A percentile compares a stretch with the other conserved stretches of the same genome.
phyloP scores from a whole-genome alignment of 2,797 vertebrate species.

The Malurus splendens region DNA sequence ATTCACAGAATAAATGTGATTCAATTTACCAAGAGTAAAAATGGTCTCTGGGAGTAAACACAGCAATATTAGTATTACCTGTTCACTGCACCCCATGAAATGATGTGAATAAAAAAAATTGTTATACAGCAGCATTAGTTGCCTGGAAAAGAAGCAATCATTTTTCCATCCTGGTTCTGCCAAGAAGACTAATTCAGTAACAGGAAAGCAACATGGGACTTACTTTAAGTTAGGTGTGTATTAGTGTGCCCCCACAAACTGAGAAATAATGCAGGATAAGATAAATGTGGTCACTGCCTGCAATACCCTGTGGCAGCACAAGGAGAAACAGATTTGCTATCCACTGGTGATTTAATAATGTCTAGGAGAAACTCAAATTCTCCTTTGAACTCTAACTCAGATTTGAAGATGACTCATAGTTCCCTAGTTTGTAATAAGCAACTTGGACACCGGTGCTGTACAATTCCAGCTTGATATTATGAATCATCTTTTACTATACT shows the following conservation, averaged over 20 bases:
- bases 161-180: neutral
- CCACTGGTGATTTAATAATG: neutral
- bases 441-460: neutral
- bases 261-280: neutral
- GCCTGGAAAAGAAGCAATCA: neutral
- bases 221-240: neutral
- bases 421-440: neutral
- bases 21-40: neutral
- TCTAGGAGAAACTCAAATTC: neutral
- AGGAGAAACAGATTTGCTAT: neutral
- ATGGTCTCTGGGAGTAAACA: neutral
- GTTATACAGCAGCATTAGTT: neutral
- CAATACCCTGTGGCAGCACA: rapidly evolving
- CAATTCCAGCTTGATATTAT: neutral
- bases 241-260: neutral
- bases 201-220: neutral
- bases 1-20: neutral
- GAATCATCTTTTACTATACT: neutral
- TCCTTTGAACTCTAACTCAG: neutral
- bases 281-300: neutral
- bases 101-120: neutral
- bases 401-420: neutral
- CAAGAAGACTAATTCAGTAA: neutral
- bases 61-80: neutral
- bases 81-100: neutral